Percentiles rank a stretch among this genome's conserved stretches.
phyloP scores from a whole-genome alignment of 1,140 invertebrate species.

The Polyergus mexicanus region DNA sequence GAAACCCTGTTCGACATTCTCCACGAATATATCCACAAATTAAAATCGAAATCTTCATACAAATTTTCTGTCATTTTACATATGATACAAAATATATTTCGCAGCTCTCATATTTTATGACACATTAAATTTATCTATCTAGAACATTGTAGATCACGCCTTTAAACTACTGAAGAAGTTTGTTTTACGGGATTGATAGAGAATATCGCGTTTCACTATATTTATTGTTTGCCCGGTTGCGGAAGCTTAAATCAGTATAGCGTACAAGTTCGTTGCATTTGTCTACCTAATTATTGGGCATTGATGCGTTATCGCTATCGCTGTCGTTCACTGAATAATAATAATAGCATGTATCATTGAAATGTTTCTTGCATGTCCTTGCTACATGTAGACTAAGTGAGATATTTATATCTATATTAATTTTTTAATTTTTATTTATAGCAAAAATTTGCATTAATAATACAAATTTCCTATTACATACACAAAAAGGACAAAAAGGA shows the following conservation, averaged over 20 bases:
- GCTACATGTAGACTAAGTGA: not conserved
- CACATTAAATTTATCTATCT: slow-evolving; percentile 40
- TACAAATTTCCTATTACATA: slow-evolving; percentile 1
- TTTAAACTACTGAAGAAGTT: not conserved
- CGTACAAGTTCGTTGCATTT: slow-evolving; percentile 53
- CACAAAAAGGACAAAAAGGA: not conserved
- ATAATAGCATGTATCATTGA: slow-evolving; percentile 9
- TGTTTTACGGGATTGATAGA: slow-evolving; percentile 59
- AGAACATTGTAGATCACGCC: not conserved
- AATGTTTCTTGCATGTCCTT: slow-evolving; percentile 43
- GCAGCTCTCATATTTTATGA: slow-evolving; percentile 2
- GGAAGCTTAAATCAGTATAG: slow-evolving; percentile 66
- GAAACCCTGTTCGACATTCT: not conserved
- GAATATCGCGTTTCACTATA: slow-evolving; percentile 61
- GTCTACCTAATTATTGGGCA: not conserved
- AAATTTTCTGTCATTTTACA: not conserved
- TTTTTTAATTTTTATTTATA: not conserved
- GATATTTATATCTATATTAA: not conserved
- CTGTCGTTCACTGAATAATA: slow-evolving; percentile 9
- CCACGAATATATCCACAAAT: not conserved
- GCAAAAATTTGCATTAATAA: not conserved
- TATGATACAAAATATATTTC: not conserved
- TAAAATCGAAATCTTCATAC: not conserved
- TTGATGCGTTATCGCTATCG: slow-evolving; percentile 55
- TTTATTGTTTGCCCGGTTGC: slow-evolving; percentile 70